Base-by-base conservation (phyloP, 2,888 invertebrate species). In the Parnassius glacialis region DNA sequence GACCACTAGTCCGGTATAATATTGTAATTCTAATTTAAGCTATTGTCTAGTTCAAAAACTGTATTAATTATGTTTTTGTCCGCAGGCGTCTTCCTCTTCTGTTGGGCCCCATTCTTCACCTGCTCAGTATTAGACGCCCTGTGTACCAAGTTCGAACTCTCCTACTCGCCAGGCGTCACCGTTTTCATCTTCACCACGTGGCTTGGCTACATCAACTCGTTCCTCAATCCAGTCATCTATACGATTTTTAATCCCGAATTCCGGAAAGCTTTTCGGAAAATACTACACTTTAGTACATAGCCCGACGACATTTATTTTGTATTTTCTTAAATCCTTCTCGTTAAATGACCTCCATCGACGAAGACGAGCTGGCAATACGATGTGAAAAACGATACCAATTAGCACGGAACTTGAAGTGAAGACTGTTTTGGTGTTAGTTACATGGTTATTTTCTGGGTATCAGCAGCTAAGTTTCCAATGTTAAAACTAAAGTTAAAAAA, bases 51-150 rank as follows among this genome's bases (percentile, higher is more conserved):
- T 16, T 9, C 12, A 48, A 48, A 13, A 48, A 48, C 9, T 9
- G 2, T 13, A 9, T 9, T 7, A 48, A 12, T 7, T 16, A 13
- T 48, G 16, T 10, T 12, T 13, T 13, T 9, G 13, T 13, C 48
- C 10, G n/a, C 93, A 99, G 99, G 98, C 74, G 98, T 99, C 2
- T 99, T 99, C 87, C 94, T 99, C 51, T 94, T 98, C 79, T 99
- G 99, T 90, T 99, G 99, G 99, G 96, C 98, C 66, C 99, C 99
- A 47, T 99, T 99, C 93, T 99, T 99, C 94, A 97, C 98, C 2
- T 98, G 98, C 92, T 98, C 98, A 88, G 97, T 99, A 70, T 94
- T 98, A 92, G 98, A 98, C 81, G 99, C 99, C 10, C 95, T 99
- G 84, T 99, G 99, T 92, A 96, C 96, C 74, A 97, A 98, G 86